phyloP scores from a whole-genome alignment of 2,797 vertebrate genomes.

The Todus mexicanus region DNA sequence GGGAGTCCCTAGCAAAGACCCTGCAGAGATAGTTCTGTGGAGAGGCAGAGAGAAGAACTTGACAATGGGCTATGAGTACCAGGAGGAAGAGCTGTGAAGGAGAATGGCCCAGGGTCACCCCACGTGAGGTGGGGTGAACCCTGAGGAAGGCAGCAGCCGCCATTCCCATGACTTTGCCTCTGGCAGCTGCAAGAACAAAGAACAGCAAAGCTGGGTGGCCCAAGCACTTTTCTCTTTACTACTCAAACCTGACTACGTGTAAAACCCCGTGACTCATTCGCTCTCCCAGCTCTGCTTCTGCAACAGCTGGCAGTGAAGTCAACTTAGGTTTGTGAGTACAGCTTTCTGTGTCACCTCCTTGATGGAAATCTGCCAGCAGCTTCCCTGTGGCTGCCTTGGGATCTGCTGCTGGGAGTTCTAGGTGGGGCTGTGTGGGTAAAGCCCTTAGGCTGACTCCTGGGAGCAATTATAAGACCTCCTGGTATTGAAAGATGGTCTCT shows the following conservation, averaged over 20 bases:
- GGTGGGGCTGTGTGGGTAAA: not conserved
- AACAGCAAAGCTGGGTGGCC: not conserved
- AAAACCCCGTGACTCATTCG: constrained; percentile 6
- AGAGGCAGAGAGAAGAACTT: not conserved
- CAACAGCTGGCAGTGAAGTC: not conserved
- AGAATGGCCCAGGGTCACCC: not conserved
- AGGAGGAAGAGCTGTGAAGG: not conserved
- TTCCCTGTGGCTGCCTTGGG: not conserved
- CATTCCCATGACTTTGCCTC: not conserved
- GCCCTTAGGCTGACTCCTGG: not conserved
- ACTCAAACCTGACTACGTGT: not conserved
- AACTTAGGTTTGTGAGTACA: not conserved
- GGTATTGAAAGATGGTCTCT: not conserved
- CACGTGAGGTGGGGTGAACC: not conserved
- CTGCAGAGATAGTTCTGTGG: not conserved
- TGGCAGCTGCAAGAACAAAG: not conserved
- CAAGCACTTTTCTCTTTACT: not conserved
- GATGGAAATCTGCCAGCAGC: not conserved
- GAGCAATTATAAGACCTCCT: not conserved
- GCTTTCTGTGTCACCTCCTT: not conserved
- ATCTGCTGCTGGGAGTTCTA: not conserved
- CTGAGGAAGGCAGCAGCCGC: not conserved
- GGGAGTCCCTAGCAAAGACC: not conserved
- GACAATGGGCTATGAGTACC: not conserved
- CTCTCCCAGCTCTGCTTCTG: not conserved